These are phyloP conservation scores for Zootermopsis nevadensis DNA, from an alignment of 2,888 invertebrate species.

Conservation along the genomic window DNA sequence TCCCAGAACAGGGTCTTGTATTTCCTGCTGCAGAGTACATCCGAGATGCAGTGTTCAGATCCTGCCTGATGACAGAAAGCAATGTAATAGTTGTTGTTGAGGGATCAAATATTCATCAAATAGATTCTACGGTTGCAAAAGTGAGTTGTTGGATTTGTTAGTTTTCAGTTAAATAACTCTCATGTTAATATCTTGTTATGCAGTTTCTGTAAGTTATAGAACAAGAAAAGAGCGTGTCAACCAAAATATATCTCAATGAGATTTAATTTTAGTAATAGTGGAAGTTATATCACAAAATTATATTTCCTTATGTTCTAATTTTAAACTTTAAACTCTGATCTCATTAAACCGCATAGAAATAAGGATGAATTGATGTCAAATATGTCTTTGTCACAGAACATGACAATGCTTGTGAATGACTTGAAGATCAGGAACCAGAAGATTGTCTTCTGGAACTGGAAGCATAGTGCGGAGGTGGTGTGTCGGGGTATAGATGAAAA, in stretches of 20 bases:
- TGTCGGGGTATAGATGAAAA: constrained; percentile 45
- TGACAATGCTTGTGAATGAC: constrained; percentile 59
- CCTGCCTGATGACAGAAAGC: constrained; percentile 53
- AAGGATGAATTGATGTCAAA: neutral
- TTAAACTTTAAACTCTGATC: too few species aligned
- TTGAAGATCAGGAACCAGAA: constrained; percentile 58
- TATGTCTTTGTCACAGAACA: constrained; percentile 55
- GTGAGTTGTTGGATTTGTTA: constrained; percentile 27
- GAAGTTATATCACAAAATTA: too few species aligned
- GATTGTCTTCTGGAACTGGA: constrained; percentile 62
- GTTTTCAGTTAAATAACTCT: neutral
- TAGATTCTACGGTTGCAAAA: constrained; percentile 54
- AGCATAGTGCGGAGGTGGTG: constrained; percentile 57
- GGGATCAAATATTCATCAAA: constrained; percentile 49
- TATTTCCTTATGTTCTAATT: too few species aligned
- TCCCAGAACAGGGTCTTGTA: constrained; percentile 76
- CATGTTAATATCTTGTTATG: too few species aligned
- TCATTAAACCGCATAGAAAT: neutral
- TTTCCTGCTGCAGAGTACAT: constrained; percentile 88
- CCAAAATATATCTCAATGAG: too few species aligned
- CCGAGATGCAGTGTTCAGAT: constrained; percentile 63
- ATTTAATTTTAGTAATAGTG: too few species aligned
- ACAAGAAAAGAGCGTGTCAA: too few species aligned
- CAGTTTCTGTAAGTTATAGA: too few species aligned
- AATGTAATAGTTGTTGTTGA: constrained; percentile 55